Conservation (phyloP, 53 echinoderm and acorn worm species). For the Crossaster papposus region DNA sequence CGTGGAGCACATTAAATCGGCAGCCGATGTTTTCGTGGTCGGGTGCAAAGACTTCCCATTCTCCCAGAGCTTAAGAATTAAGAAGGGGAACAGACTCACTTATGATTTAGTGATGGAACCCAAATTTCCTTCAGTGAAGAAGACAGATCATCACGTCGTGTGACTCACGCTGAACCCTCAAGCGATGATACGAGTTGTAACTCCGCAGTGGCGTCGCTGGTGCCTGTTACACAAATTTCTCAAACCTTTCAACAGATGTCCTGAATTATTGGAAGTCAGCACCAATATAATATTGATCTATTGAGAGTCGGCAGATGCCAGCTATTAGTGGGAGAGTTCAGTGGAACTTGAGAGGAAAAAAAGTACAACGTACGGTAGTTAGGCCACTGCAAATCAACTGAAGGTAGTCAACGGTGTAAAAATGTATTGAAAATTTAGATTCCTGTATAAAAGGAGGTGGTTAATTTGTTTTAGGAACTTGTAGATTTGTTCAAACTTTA, state of each 20-base stretch:
- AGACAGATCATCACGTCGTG: too few species aligned
- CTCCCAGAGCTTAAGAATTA: not conserved
- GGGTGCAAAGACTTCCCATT: conserved; percentile 29
- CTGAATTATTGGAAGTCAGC: conserved; percentile 37
- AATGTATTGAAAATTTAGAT: not conserved
- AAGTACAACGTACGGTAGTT: conserved; percentile 7
- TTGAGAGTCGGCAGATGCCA: conserved; percentile 21
- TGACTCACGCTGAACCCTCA: conserved; percentile 24
- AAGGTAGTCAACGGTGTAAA: not conserved
- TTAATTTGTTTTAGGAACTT: too few species aligned
- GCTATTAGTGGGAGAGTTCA: not conserved
- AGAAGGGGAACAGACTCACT: not conserved
- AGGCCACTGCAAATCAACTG: not conserved
- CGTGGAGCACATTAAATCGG: conserved; percentile 23
- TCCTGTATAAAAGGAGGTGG: not conserved
- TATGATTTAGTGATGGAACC: not conserved
- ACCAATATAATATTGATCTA: conserved; percentile 41
- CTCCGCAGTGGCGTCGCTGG: not conserved
- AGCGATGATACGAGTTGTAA: not conserved
- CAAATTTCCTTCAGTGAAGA: not conserved
- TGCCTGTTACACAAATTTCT: not conserved
- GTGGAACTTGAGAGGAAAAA: not conserved
- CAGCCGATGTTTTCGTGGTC: conserved; percentile 19
- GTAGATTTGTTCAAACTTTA: too few species aligned
- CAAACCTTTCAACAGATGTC: conserved; percentile 29